Evolutionary conservation across 2,888 invertebrate species (phyloP).

Genomic region (Trimorus sp.): DNA sequence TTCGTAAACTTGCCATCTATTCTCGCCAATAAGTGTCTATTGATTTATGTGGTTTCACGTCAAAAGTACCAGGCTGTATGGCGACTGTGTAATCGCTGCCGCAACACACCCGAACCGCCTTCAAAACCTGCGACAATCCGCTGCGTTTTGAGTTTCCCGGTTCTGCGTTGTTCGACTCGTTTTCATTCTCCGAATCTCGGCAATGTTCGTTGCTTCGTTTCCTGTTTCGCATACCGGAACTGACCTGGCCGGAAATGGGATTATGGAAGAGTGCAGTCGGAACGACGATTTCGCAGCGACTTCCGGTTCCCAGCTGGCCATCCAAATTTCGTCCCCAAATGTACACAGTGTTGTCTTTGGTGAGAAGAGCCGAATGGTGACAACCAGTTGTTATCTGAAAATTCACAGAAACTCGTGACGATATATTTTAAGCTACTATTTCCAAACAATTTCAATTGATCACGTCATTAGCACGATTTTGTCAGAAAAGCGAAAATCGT

Average conservation of each 20-base stretch:
- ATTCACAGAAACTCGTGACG: slow-evolving; percentile 2
- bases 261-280: slow-evolving; percentile 84
- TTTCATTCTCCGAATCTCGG: slow-evolving; percentile 55
- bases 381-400: slow-evolving; percentile 86
- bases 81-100: slow-evolving; percentile 91
- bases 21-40: no score
- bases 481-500: no score
- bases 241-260: slow-evolving; percentile 76
- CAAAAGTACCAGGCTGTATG: slow-evolving; percentile 80
- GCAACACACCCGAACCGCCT: slow-evolving; percentile 83
- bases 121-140: slow-evolving; percentile 68
- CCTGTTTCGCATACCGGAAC: slow-evolving; percentile 68
- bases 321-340: slow-evolving; percentile 95
- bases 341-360: slow-evolving; percentile 87
- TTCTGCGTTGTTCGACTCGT: slow-evolving; percentile 44
- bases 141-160: slow-evolving; percentile 69
- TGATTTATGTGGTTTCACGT: not conserved
- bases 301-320: slow-evolving; percentile 92
- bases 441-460: no score
- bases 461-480: no score
- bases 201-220: slow-evolving; percentile 46
- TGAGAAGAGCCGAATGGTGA: slow-evolving; percentile 90
- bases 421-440: not conserved
- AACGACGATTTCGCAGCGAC: slow-evolving; percentile 84
- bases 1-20: no score